Percentiles rank a stretch among this genome's conserved stretches.
Conservation (phyloP, 2,113 vertebrate genomes). For the Sarotherodon lohbergeri region DNA sequence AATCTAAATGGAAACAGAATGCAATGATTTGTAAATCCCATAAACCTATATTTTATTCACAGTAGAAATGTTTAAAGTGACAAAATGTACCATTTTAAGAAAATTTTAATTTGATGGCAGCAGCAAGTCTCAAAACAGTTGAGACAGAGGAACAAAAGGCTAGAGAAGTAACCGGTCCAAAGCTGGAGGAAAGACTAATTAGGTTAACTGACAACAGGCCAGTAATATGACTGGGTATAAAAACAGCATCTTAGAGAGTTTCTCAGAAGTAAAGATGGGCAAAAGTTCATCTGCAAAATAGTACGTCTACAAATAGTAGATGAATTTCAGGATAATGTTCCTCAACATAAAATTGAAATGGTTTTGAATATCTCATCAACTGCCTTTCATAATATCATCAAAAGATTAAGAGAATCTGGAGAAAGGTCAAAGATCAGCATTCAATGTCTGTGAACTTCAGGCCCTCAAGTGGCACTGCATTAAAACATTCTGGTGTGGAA, state of each 20-base stretch:
- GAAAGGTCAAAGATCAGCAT: neutral
- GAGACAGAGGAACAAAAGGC: neutral
- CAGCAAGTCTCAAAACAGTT: fast-evolving
- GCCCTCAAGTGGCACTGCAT: neutral
- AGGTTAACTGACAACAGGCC: neutral
- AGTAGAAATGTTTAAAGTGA: neutral
- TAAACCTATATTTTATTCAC: neutral
- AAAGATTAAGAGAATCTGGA: neutral
- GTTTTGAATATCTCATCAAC: neutral
- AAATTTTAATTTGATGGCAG: neutral
- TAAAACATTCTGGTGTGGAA: neutral
- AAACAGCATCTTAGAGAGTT: neutral
- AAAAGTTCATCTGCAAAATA: neutral
- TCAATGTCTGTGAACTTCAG: neutral
- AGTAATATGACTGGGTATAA: neutral
- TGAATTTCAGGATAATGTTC: neutral
- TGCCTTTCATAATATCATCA: neutral
- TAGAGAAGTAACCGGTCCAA: fast-evolving
- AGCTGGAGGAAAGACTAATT: neutral
- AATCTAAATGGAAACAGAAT: neutral
- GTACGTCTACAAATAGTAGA: neutral
- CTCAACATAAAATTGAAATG: neutral
- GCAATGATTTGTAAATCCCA: neutral
- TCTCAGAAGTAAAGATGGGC: neutral
- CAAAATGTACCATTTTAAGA: neutral